A percentile compares a stretch with the other conserved stretches of the same genome.
These are phyloP conservation scores for Sebastes flavidus DNA, from an alignment of 2,797 vertebrate genomes.

Conservation along the genomic window DNA sequence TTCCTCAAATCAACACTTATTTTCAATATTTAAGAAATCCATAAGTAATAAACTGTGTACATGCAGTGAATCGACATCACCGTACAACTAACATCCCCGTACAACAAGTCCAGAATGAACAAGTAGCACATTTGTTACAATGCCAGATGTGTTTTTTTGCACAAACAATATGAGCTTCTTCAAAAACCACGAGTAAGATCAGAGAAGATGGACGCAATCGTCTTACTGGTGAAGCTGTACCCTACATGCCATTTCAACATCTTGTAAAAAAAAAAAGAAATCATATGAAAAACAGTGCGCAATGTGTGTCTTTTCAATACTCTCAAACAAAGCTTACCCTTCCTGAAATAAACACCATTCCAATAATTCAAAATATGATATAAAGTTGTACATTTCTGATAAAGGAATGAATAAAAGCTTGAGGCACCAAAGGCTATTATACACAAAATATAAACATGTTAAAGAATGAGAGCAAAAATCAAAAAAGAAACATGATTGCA, in stretches of 20 bases:
- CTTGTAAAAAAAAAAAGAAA: constrained; percentile 32
- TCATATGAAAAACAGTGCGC: constrained; percentile 53
- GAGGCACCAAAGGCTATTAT: constrained; percentile 84
- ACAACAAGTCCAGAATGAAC: constrained; percentile 38
- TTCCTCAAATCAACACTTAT: constrained; percentile 22
- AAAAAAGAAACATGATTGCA: constrained; percentile 44
- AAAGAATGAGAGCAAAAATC: constrained; percentile 60
- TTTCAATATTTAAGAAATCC: constrained; percentile 33
- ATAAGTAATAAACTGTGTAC: constrained; percentile 36
- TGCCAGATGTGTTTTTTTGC: constrained; percentile 11
- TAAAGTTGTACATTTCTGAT: constrained; percentile 72
- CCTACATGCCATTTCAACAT: constrained; percentile 39
- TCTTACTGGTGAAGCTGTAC: constrained; percentile 26
- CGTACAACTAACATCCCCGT: constrained; percentile 46
- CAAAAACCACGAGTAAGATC: constrained; percentile 6
- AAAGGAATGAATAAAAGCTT: constrained; percentile 86
- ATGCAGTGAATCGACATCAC: constrained; percentile 64
- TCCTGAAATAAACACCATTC: constrained; percentile 57
- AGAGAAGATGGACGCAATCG: constrained; percentile 4
- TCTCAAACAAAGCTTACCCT: constrained; percentile 52
- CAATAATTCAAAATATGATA: constrained; percentile 62
- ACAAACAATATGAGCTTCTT: constrained; percentile 27
- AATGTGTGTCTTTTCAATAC: constrained; percentile 44
- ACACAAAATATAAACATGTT: constrained; percentile 71
- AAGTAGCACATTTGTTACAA: constrained; percentile 32